These are phyloP conservation scores for Phyllostomus discolor DNA, from an alignment of 2,113 vertebrate genomes.

Conservation along the genomic window DNA sequence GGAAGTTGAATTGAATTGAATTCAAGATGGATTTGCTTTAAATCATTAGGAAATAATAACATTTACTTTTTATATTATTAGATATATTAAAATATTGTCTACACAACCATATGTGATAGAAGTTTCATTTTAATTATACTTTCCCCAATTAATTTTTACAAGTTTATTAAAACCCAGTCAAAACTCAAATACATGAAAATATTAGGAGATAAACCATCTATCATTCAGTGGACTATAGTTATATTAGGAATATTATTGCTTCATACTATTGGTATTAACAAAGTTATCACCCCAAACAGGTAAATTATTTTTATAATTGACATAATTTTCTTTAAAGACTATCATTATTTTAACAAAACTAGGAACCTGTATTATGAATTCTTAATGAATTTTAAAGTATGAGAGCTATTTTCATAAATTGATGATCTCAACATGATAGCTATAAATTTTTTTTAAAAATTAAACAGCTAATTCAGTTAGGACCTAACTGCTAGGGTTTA, in stretches of 20 bases:
- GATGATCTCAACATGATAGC: not conserved
- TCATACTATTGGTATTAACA: not conserved
- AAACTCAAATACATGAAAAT: not conserved
- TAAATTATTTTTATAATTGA: not conserved
- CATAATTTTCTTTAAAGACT: not conserved
- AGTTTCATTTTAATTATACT: not conserved
- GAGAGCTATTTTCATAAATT: not conserved
- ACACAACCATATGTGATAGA: not conserved
- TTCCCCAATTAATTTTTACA: not conserved
- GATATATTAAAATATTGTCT: slow-evolving; percentile 24
- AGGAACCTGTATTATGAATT: not conserved
- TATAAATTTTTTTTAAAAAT: not conserved
- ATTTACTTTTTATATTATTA: slow-evolving; percentile 10
- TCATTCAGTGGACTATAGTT: not conserved
- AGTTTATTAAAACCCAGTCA: not conserved
- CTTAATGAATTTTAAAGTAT: not conserved
- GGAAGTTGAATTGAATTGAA: not conserved
- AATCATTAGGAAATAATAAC: not conserved
- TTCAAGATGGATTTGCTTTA: not conserved
- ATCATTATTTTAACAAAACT: slow-evolving; percentile 20
- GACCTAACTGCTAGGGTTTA: not conserved
- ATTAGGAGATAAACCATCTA: not conserved
- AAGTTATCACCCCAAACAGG: not conserved
- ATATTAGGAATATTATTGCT: not conserved
- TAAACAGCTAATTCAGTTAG: not conserved